These are phyloP conservation scores for Mastigias papua DNA, from an alignment of 30 jellyfish, hydroid and myxozoan species.

Conservation along the genomic window DNA sequence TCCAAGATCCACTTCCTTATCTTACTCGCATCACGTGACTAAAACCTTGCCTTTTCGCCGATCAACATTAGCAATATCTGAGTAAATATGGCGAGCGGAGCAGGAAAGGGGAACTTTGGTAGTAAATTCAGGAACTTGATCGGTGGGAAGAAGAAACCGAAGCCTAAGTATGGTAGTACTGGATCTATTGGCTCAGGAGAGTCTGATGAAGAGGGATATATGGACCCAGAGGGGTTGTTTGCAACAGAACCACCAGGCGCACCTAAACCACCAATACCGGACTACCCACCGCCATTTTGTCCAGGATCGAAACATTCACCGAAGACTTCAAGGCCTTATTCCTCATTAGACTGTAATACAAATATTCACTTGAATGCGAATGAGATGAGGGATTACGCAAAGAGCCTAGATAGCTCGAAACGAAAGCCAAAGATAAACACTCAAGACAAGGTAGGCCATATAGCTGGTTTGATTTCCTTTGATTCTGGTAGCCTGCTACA, in stretches of 20 bases:
- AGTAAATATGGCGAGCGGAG: constrained; percentile 72
- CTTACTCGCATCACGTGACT: constrained; percentile 18
- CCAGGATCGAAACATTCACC: constrained; percentile 46
- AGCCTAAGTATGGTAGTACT: constrained; percentile 63
- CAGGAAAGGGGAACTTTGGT: constrained; percentile 74
- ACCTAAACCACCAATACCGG: constrained; percentile 84
- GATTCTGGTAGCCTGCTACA: too few species aligned
- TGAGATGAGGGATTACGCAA: constrained; percentile 54
- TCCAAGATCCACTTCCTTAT: constrained; percentile 20
- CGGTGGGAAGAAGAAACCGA: constrained; percentile 80
- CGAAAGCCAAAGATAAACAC: constrained; percentile 33
- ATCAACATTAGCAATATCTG: background rate
- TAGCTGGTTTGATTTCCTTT: background rate
- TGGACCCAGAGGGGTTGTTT: constrained; percentile 87
- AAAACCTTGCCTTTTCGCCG: background rate
- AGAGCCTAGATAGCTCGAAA: constrained; percentile 42
- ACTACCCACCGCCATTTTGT: constrained; percentile 90
- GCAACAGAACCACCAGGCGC: constrained; percentile 94
- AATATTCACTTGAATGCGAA: constrained; percentile 3
- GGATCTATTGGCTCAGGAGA: constrained; percentile 68
- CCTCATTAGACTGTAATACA: constrained; percentile 58
- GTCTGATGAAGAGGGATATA: constrained; percentile 94
- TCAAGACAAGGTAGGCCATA: constrained; percentile 51
- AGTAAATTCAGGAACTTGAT: constrained; percentile 52
- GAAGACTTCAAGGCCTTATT: constrained; percentile 51